Evolutionary conservation across 2,113 vertebrate genomes (phyloP).

Genomic region (Saguinus imperator): DNA sequence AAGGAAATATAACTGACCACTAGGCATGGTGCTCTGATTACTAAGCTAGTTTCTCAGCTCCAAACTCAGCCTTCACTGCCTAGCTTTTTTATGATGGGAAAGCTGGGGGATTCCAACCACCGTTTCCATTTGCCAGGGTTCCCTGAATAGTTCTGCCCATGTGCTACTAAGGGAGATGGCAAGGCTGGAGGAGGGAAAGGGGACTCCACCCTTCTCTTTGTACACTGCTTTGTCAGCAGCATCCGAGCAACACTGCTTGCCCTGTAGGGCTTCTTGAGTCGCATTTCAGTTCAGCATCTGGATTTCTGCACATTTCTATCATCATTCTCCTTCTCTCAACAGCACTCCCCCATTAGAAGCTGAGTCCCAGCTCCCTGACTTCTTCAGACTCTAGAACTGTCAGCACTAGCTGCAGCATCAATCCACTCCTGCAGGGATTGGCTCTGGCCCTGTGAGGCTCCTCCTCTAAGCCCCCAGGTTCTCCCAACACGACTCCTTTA

Average conservation of each 20-base stretch:
- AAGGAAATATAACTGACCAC: too few species aligned
- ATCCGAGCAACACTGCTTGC: fast-evolving
- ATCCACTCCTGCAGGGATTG: fast-evolving
- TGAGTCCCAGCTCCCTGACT: background rate
- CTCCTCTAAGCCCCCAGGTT: background rate
- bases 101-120: background rate
- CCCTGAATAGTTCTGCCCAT: background rate
- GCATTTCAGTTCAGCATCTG: background rate
- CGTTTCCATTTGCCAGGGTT: fast-evolving
- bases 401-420: too few species aligned
- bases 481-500: background rate
- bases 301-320: background rate
- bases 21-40: fast-evolving
- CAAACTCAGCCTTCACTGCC: fast-evolving
- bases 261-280: fast-evolving
- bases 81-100: background rate
- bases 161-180: fast-evolving
- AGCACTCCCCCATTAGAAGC: background rate
- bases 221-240: background rate
- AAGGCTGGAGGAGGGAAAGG: background rate
- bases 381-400: fast-evolving
- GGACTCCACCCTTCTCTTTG: too few species aligned
- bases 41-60: background rate
- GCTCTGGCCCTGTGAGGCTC: background rate
- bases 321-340: too few species aligned